Conservation (phyloP, 2,113 vertebrate species). For the Balaeniceps rex region DNA sequence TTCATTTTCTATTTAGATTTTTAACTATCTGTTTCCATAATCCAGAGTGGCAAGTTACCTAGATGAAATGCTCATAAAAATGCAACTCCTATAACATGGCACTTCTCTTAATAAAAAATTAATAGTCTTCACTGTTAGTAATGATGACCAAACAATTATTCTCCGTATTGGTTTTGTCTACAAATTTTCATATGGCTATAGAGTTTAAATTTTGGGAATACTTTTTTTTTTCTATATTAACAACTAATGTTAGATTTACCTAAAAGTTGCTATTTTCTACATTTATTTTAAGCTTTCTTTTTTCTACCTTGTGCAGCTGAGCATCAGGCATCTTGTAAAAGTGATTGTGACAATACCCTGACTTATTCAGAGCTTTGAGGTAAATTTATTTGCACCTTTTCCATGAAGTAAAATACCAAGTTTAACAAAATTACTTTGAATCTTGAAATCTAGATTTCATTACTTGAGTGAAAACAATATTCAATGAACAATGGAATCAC, state of each 20-base stretch:
- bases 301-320: background rate
- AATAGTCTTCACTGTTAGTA: background rate
- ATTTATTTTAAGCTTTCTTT: background rate
- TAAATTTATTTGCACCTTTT: background rate
- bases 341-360: background rate
- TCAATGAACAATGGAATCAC: background rate
- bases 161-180: background rate
- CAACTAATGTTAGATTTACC: background rate
- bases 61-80: background rate
- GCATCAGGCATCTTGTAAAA: background rate
- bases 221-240: background rate
- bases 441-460: background rate
- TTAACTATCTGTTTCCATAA: background rate
- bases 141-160: background rate
- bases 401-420: background rate
- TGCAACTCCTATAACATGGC: background rate
- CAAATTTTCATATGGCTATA: background rate
- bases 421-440: background rate
- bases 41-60: background rate
- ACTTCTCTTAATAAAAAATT: background rate
- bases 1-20: background rate
- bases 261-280: background rate
- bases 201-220: background rate
- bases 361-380: background rate
- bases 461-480: background rate